Conservation (phyloP, 2,888 invertebrate genomes). For the Tenthredo mesomela region DNA sequence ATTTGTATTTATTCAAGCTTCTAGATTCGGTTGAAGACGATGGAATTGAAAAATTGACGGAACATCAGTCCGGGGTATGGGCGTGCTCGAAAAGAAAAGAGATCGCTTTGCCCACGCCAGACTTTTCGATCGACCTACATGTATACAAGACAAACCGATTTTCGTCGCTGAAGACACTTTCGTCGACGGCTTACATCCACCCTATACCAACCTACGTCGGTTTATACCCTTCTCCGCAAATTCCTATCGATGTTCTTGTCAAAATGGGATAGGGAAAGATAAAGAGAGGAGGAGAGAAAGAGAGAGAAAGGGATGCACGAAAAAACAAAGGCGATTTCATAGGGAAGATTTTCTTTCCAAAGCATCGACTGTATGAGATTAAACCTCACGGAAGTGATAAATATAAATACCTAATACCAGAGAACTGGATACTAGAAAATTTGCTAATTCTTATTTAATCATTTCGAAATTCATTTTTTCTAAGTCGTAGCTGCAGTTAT, state of each 20-base stretch:
- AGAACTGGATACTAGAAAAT: background rate
- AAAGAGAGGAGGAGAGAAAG: background rate
- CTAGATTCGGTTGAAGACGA: conserved; percentile 22
- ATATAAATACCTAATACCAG: background rate
- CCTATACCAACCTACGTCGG: background rate
- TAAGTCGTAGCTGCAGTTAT: background rate
- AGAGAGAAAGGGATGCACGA: background rate
- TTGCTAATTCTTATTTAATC: background rate
- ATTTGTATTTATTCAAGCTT: conserved; percentile 11
- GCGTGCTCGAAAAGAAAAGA: conserved; percentile 3
- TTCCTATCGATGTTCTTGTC: conserved; percentile 14
- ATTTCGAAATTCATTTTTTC: background rate
- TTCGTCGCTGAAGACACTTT: conserved; percentile 33
- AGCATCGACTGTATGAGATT: background rate
- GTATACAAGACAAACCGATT: conserved; percentile 39
- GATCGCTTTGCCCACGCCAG: conserved; percentile 28
- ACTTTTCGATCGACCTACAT: conserved; percentile 42
- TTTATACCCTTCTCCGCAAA: conserved; percentile 5
- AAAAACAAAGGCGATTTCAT: background rate
- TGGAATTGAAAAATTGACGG: conserved; percentile 17
- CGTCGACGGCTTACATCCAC: conserved; percentile 23
- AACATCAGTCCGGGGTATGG: background rate
- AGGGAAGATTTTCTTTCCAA: background rate
- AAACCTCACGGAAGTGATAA: background rate
- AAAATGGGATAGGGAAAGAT: background rate